phyloP scores from a whole-genome alignment of 2,888 invertebrate genomes.

The Sphaerophoria taeniata region DNA sequence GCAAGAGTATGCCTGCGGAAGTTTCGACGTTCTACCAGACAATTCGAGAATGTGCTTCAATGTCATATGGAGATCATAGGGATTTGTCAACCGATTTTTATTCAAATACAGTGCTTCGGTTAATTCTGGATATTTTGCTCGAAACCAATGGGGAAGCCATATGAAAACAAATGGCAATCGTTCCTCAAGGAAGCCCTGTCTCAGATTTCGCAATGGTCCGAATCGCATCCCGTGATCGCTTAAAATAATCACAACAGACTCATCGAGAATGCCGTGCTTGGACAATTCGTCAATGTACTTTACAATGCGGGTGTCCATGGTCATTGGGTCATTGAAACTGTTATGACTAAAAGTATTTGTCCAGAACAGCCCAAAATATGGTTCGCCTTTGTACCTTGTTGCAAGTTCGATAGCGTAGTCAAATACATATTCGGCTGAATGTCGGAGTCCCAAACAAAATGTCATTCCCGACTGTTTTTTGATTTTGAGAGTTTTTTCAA shows the following conservation, averaged over 20 bases:
- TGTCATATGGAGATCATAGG: conserved; percentile 89
- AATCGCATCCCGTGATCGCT: conserved; percentile 92
- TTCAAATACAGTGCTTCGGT: conserved; percentile 85
- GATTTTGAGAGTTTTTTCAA: conserved; percentile 84
- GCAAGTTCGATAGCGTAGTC: conserved; percentile 88
- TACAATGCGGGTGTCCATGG: conserved; percentile 86
- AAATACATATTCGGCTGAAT: conserved; percentile 87
- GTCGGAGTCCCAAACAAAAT: conserved; percentile 86
- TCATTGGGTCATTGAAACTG: conserved; percentile 85
- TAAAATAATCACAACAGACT: conserved; percentile 88
- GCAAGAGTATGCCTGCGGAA: conserved; percentile 84
- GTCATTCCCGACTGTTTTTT: conserved; percentile 83
- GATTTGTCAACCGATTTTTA: conserved; percentile 86
- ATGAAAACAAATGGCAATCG: conserved; percentile 89
- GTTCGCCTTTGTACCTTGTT: conserved; percentile 84
- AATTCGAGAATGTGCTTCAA: conserved; percentile 85
- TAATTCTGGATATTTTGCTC: conserved; percentile 83
- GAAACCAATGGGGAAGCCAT: conserved; percentile 87
- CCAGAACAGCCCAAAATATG: conserved; percentile 91
- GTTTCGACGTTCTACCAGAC: conserved; percentile 81
- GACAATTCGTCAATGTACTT: conserved; percentile 85
- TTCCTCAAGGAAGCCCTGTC: conserved; percentile 90
- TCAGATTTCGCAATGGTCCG: conserved; percentile 86
- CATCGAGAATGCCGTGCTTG: conserved; percentile 85
- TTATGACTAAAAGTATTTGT: conserved; percentile 90